Percentiles rank a stretch among this genome's conserved stretches.
Conservation (phyloP, 2,797 vertebrate species). For the Cossypha heuglini region DNA sequence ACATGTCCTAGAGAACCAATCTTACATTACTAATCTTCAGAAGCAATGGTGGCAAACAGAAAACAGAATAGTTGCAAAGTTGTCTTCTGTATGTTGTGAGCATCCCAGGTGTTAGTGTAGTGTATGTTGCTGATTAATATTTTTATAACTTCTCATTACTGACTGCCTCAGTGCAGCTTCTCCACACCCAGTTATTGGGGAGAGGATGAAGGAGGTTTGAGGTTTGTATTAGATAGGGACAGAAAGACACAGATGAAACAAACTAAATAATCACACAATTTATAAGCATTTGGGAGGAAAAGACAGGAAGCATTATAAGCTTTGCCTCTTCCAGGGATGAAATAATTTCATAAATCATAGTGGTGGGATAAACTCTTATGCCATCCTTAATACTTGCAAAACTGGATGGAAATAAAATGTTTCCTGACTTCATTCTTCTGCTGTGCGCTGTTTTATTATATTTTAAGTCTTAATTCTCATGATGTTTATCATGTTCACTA, state of each 20-base stretch:
- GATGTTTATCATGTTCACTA: background rate
- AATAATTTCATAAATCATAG: background rate
- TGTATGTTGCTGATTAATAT: background rate
- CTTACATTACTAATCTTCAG: background rate
- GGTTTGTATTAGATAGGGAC: background rate
- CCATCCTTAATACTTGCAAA: slow-evolving; percentile 39
- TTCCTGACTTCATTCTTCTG: slow-evolving; percentile 50
- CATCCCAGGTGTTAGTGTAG: slow-evolving; percentile 4
- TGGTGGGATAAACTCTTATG: background rate
- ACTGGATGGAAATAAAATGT: slow-evolving; percentile 53
- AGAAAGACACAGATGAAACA: background rate
- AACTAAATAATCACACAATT: background rate
- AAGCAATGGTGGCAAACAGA: background rate
- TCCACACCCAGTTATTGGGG: background rate
- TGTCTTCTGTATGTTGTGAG: slow-evolving; percentile 25
- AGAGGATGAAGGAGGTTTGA: background rate
- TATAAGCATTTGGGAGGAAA: background rate
- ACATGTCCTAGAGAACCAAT: background rate
- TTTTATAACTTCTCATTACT: background rate
- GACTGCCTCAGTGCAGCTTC: background rate
- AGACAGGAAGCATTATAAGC: background rate
- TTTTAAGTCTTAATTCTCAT: slow-evolving; percentile 18
- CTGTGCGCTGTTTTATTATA: slow-evolving; percentile 45
- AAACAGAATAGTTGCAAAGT: background rate
- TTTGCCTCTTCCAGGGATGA: slow-evolving; percentile 5